Conservation (phyloP, 2,888 invertebrate genomes). For the Ormyrus pomaceus region DNA sequence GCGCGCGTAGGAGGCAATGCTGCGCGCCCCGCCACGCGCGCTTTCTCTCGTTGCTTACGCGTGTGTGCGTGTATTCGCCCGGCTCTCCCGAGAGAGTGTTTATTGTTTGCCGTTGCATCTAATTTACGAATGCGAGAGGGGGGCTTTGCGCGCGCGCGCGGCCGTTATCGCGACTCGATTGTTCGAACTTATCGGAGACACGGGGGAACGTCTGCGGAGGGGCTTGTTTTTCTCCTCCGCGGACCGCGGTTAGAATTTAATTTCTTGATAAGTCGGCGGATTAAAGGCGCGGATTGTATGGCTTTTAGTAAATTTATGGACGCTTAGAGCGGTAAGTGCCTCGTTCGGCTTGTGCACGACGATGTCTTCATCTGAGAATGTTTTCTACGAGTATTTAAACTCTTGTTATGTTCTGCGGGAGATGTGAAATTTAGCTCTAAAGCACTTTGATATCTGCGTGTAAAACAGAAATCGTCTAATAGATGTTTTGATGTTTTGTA, state of each 20-base stretch:
- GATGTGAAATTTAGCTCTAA: too few relatives aligned
- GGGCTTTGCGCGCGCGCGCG: conserved; percentile 8
- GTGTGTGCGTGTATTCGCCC: neutral
- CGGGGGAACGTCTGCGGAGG: too few relatives aligned
- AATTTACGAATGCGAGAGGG: conserved; percentile 12
- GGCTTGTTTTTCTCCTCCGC: neutral
- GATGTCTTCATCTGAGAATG: too few relatives aligned
- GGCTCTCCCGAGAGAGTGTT: neutral
- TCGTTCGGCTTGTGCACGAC: too few relatives aligned
- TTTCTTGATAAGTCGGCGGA: neutral
- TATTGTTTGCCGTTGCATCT: neutral
- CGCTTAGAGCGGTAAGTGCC: too few relatives aligned
- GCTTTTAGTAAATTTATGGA: too few relatives aligned
- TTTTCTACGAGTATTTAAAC: too few relatives aligned
- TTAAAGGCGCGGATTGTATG: neutral
- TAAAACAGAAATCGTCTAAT: too few relatives aligned
- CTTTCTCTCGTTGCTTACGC: neutral
- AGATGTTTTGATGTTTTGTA: too few relatives aligned
- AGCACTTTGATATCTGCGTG: too few relatives aligned
- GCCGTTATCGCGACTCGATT: neutral
- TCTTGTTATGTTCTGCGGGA: too few relatives aligned
- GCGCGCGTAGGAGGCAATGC: neutral
- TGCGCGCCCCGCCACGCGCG: neutral
- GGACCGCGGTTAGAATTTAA: neutral
- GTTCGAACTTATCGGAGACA: neutral